Base-by-base conservation (phyloP, 2,113 vertebrate species). In the Perognathus longimembris region DNA sequence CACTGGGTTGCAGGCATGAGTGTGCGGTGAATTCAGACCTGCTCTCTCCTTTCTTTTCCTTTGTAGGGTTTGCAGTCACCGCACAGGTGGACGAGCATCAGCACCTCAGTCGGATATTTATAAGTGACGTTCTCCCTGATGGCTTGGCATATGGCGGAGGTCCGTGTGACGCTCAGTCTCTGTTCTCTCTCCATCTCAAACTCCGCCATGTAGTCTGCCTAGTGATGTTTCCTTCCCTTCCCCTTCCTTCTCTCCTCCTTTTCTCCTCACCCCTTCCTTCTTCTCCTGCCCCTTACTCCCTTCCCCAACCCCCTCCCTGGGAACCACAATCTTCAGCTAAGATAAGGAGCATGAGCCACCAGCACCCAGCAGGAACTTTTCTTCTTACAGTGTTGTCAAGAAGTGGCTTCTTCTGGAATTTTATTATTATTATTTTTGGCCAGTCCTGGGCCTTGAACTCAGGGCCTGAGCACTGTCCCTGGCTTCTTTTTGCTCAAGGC, bases 71-170 rank as follows among this genome's bases (percentile, higher is more conserved):
- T 96, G 99, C 99, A 11, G 98, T 99, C 26, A 99, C 98, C 0
- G 99, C 99, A 5, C 98, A 99, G 96, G 98, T 98, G 71, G 98
- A 99, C 34, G 96, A 97, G 64, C 98, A 97, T 57, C 98, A 97
- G 70, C 98, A 97, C 70, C 97, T 98, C 89, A 98, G 98, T 85
- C 97, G 97, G 88, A 98, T 99, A 79, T 98, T 99, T 93, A 97
- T 99, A 95, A 99, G 98, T 22, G 98, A 99, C 28, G 99, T 99
- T 66, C 98, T 99, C 40, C 98, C 98, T 3, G 98, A 98, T 21
- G 98, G 99, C 90, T 87, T 98, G 95, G 99, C 99, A 0, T 98
- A 98, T 50, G 98, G 96, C 6, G 98, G 98, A 99, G 99, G 99
- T 99, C 96, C 24, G 97, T 97, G 83, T n/a, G 0, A 54, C 17